Evolutionary conservation across 2,113 vertebrate genomes (phyloP).

Genomic region (Phyllopteryx taeniolatus): DNA sequence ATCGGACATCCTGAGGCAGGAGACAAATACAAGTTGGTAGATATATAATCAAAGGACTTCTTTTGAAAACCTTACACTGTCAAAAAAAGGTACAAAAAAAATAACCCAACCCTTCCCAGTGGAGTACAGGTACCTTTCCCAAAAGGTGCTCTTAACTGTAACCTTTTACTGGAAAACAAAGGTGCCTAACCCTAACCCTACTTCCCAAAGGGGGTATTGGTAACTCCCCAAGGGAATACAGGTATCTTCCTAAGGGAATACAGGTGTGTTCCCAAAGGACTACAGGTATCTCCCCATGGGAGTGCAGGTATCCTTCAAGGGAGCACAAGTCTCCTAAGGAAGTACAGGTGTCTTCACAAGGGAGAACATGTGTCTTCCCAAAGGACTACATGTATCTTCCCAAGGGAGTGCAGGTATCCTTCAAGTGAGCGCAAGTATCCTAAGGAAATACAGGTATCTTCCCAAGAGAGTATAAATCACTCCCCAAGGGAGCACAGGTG

Average conservation of each 20-base stretch:
- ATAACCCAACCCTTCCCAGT: not conserved
- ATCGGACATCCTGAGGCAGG: slow-evolving; percentile 28
- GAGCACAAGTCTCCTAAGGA: no score
- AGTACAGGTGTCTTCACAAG: no score
- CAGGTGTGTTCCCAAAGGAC: no score
- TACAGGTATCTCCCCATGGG: no score
- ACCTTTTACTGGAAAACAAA: no score
- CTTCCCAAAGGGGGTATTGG: not conserved
- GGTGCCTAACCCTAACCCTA: no score
- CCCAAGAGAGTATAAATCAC: not conserved
- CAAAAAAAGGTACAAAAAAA: not conserved
- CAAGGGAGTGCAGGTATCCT: not conserved
- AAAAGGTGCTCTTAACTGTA: not conserved
- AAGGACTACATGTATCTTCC: not conserved
- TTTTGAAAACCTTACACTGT: not conserved
- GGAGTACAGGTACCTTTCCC: not conserved
- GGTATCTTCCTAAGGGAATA: not conserved
- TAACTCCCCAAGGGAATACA: not conserved
- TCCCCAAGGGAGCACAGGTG: not conserved
- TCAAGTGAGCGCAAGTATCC: no score
- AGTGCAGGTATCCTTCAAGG: no score
- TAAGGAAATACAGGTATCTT: not conserved
- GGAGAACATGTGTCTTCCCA: no score
- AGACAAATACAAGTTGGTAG: not conserved
- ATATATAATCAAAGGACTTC: not conserved